These are phyloP conservation scores for Cecropterus lyciades DNA, from an alignment of 1,140 invertebrate genomes.

Conservation along the genomic window DNA sequence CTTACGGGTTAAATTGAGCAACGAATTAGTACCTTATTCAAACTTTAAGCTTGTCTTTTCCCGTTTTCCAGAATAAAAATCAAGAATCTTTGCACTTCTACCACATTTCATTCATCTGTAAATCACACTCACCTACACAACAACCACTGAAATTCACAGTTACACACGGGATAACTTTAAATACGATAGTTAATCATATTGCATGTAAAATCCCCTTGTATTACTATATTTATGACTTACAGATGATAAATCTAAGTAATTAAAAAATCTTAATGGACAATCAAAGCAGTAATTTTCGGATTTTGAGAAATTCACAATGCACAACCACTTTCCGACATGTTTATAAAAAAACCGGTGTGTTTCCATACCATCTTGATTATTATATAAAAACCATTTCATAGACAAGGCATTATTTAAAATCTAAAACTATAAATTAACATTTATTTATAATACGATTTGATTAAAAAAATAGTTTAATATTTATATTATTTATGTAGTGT, in stretches of 20 bases:
- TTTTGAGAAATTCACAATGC: conserved; percentile 60
- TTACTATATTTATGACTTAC: conserved; percentile 37
- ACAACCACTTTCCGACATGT: conserved; percentile 70
- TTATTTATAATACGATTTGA: too few species aligned
- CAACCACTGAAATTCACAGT: conserved; percentile 60
- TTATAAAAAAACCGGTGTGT: conserved; percentile 62
- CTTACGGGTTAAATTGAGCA: conserved; percentile 33
- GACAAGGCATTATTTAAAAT: background rate
- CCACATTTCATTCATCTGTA: conserved; percentile 75
- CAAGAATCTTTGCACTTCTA: conserved; percentile 63
- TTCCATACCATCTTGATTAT: conserved; percentile 37
- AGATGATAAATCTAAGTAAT: conserved; percentile 37
- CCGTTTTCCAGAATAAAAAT: conserved; percentile 47
- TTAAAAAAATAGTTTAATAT: too few species aligned
- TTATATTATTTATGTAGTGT: too few species aligned
- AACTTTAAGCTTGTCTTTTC: conserved; percentile 48
- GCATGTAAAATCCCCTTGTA: background rate
- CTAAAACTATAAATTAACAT: too few species aligned
- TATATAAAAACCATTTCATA: background rate
- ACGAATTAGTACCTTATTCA: conserved; percentile 57
- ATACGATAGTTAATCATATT: conserved; percentile 38
- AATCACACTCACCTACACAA: conserved; percentile 75
- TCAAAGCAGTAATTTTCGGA: conserved; percentile 32
- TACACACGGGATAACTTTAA: conserved; percentile 53
- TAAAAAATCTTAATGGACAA: conserved; percentile 38